Percentiles rank a stretch among this genome's conserved stretches.
Conservation (phyloP, 2,888 invertebrate genomes). For the Cryptocephalus primarius region DNA sequence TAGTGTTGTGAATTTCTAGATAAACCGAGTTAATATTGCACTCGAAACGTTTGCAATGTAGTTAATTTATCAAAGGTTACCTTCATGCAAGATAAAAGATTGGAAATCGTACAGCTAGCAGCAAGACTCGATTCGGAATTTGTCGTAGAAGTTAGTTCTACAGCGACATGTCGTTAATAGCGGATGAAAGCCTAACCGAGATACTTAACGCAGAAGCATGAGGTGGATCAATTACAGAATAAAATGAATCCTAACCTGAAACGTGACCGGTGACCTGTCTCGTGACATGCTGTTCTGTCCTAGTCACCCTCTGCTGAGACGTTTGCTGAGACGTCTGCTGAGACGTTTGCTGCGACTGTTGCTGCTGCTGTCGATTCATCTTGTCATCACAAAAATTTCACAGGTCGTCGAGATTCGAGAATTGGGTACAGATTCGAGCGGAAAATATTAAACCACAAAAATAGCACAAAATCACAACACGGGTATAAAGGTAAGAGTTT, state of each 20-base stretch:
- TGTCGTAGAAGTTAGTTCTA: no score
- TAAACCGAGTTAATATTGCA: no score
- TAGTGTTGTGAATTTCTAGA: no score
- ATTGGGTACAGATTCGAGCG: slow-evolving; percentile 15
- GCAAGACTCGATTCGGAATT: no score
- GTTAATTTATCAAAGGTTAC: no score
- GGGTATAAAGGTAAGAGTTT: slow-evolving; percentile 12
- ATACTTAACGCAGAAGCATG: no score
- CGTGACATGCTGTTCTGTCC: slow-evolving; percentile 69
- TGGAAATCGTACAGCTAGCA: no score
- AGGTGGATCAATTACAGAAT: no score
- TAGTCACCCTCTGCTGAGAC: slow-evolving; percentile 47
- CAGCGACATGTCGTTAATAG: no score
- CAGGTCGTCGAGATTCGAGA: slow-evolving; percentile 18
- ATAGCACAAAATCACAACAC: slow-evolving; percentile 32
- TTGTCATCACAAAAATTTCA: slow-evolving; percentile 38
- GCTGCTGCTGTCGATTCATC: slow-evolving; percentile 68
- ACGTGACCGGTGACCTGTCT: slow-evolving; percentile 63
- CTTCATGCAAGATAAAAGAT: no score
- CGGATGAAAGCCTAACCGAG: no score
- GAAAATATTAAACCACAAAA: slow-evolving; percentile 14
- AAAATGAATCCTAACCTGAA: slow-evolving; percentile 44
- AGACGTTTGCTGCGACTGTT: slow-evolving; percentile 35
- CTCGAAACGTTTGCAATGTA: no score
- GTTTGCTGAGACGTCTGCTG: slow-evolving; percentile 41